Base-by-base conservation (phyloP, 2,797 vertebrate species). In the Micropoecilia bifurca region DNA sequence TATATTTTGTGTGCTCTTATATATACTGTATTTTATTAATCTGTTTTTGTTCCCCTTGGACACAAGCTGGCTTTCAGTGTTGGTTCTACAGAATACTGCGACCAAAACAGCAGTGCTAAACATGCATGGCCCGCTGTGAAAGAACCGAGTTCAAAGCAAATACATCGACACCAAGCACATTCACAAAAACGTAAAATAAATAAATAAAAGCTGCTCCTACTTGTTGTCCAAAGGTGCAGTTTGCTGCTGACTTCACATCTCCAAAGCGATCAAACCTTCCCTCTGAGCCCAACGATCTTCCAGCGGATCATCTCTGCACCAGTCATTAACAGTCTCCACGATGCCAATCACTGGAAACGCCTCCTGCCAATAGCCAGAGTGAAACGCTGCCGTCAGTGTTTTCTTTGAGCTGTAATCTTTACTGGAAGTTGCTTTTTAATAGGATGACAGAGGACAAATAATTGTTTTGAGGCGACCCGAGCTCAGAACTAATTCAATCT, bases 401-500 rank as follows among this genome's bases (percentile, higher is more conserved):
- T 84, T 86, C 68, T 81, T 80, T 39, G 0, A 53, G 16, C 76
- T 74, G 55, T 85, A 90, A 83, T 90, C 89, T 87, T 80, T 46
- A 30, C 80, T 79, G 78, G 66, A 78, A 79, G 85, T 79, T 83
- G 88, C 79, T 48, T 91, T 90, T 88, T 87, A 90, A 89, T 85
- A 76, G 87, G 83, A 79, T 76, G 88, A 88, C 81, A 80, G 83
- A 87, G 83, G 88, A 93, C 87, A 93, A 93, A 94, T 92, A 89
- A 91, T 92, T 93, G 89, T 94, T 93, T 90, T 81, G 88, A 90
- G 82, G 76, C 75, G 45, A 86, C 82, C 81, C 72, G 55, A 92
- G 88, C 90, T 85, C 78, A 22, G 80, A 84, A 82, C 79, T 91
- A 90, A 94, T 95, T 92, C 90, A 91, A 93, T 95, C 90, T 88